A percentile compares a stretch with the other conserved stretches of the same genome.
Conservation (phyloP, 2,888 invertebrate genomes). For the Thereva nobilitata region DNA sequence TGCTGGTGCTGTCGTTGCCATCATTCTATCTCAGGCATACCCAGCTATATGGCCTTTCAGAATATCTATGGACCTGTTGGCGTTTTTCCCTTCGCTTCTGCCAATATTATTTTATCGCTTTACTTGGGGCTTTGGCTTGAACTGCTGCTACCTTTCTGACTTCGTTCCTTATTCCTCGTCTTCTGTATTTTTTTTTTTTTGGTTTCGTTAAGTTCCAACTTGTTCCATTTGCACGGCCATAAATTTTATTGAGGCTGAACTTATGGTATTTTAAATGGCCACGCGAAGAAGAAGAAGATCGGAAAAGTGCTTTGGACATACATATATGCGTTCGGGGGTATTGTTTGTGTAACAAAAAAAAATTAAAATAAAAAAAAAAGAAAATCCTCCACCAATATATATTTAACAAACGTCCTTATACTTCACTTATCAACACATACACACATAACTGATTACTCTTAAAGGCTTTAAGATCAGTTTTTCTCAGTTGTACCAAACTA, state of each 20-base stretch:
- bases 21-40: constrained; percentile 12
- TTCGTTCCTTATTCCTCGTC: constrained; percentile 3
- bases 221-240: constrained; percentile 17
- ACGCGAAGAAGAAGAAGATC: background rate
- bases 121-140: constrained; percentile 10
- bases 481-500: too few species aligned
- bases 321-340: too few species aligned
- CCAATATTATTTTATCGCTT: background rate
- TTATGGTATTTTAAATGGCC: constrained; percentile 28
- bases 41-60: background rate
- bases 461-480: too few species aligned
- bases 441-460: too few species aligned
- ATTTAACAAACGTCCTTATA: too few species aligned
- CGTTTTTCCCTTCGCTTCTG: too few species aligned
- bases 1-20: constrained; percentile 18
- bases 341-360: too few species aligned
- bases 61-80: too few species aligned
- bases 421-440: too few species aligned
- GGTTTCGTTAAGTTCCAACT: background rate
- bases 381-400: too few species aligned
- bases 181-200: background rate
- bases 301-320: too few species aligned
- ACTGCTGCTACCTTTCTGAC: background rate
- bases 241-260: constrained; percentile 22
- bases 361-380: too few species aligned